phyloP scores from a whole-genome alignment of 1,140 invertebrate genomes.

The Pseudomyrmex flavicornis region DNA sequence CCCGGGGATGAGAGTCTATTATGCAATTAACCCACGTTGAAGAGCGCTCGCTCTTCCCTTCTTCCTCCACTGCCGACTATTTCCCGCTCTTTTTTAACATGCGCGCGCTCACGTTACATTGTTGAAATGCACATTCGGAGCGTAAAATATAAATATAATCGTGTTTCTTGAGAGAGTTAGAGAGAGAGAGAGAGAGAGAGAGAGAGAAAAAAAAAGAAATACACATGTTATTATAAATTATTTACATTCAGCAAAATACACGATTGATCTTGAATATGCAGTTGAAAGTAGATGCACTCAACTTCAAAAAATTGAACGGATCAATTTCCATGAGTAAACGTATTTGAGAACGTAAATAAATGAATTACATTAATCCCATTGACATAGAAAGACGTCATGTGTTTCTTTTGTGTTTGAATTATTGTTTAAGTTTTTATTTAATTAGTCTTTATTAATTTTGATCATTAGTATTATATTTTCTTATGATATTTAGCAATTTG shows the following conservation, averaged over 20 bases:
- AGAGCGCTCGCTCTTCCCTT: slow-evolving; percentile 48
- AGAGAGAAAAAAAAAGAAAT: too few relatives aligned
- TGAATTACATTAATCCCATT: too few relatives aligned
- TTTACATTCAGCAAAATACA: not conserved
- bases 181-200: not conserved
- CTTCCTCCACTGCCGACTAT: not conserved
- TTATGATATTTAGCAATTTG: not conserved
- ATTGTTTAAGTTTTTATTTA: too few relatives aligned
- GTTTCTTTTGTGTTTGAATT: too few relatives aligned
- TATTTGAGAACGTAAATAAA: too few relatives aligned
- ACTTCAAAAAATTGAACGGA: too few relatives aligned
- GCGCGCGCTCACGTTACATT: slow-evolving; percentile 1
- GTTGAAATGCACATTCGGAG: slow-evolving; percentile 28
- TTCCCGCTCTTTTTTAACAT: slow-evolving; percentile 25
- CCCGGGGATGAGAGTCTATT: slow-evolving; percentile 45
- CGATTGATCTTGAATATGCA: too few relatives aligned
- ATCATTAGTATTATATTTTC: too few relatives aligned
- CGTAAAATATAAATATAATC: slow-evolving; percentile 19
- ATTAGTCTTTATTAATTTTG: not conserved
- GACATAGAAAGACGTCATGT: too few relatives aligned
- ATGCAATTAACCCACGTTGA: slow-evolving; percentile 69
- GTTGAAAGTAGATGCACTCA: too few relatives aligned
- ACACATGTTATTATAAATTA: not conserved
- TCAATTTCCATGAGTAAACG: too few relatives aligned
- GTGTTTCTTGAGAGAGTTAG: not conserved